phyloP scores from a whole-genome alignment of 2,797 vertebrate species.

The Stomatorhinus walkeri region DNA sequence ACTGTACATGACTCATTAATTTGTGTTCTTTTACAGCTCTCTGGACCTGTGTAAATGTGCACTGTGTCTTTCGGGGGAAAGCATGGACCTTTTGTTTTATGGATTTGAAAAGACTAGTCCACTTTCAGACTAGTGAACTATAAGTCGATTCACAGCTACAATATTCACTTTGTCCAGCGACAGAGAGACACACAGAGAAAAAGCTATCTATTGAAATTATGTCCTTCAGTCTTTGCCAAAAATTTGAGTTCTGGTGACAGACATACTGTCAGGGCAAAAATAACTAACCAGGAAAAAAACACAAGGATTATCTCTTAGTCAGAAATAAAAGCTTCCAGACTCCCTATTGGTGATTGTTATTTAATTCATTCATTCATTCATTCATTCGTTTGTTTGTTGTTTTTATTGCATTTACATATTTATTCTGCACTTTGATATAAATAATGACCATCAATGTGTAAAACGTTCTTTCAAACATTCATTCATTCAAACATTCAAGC shows the following conservation, averaged over 20 bases:
- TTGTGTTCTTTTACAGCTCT: background rate
- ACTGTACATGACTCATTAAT: background rate
- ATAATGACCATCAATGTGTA: background rate
- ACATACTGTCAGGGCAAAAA: background rate
- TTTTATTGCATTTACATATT: background rate
- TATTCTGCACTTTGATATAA: background rate
- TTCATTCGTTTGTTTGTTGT: background rate
- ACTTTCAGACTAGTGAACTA: background rate
- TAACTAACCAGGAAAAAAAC: background rate
- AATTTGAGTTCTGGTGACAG: slow-evolving; percentile 14
- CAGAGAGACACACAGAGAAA: background rate
- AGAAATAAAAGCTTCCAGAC: background rate
- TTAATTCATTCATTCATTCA: background rate
- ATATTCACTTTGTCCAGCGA: slow-evolving; percentile 13
- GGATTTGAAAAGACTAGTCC: background rate
- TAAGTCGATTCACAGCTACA: slow-evolving; percentile 3
- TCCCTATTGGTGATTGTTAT: background rate
- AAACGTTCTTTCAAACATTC: background rate
- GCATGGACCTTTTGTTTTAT: background rate
- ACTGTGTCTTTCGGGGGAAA: background rate
- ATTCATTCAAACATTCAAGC: background rate
- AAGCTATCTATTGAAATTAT: background rate
- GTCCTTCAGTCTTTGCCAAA: background rate
- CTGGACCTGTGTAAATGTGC: background rate
- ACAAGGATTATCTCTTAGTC: slow-evolving; percentile 3